These are phyloP conservation scores for Luscinia luscinia DNA, from an alignment of 2,797 vertebrate genomes.

Conservation along the genomic window DNA sequence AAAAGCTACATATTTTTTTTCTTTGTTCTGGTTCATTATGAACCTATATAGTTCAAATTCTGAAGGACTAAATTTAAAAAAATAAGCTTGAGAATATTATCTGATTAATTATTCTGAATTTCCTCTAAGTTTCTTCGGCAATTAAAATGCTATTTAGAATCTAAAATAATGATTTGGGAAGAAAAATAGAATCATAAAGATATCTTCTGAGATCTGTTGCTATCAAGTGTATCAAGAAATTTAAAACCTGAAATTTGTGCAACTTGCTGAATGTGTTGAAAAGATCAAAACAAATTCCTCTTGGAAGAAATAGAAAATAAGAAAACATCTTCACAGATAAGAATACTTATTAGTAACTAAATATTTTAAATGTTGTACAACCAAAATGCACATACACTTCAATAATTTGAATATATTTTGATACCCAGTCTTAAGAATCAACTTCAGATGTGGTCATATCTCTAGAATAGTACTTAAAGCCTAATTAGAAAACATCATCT, in stretches of 20 bases:
- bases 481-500: neutral
- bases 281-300: neutral
- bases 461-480: neutral
- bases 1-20: neutral
- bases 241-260: neutral
- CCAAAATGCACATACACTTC: neutral
- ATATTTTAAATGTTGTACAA: neutral
- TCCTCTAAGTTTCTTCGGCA: neutral
- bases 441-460: neutral
- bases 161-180: neutral
- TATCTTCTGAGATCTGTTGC: neutral
- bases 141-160: neutral
- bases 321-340: neutral
- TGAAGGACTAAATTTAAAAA: neutral
- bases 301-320: neutral
- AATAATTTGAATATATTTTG: neutral
- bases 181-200: neutral
- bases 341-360: neutral
- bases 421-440: neutral
- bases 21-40: neutral
- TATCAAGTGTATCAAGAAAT: neutral
- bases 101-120: neutral
- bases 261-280: neutral
- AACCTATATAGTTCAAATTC: neutral
- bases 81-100: neutral